Percentiles rank a stretch among this genome's conserved stretches.
Conservation (phyloP, 2,888 invertebrate species). For the Strigamia transsilvanica region DNA sequence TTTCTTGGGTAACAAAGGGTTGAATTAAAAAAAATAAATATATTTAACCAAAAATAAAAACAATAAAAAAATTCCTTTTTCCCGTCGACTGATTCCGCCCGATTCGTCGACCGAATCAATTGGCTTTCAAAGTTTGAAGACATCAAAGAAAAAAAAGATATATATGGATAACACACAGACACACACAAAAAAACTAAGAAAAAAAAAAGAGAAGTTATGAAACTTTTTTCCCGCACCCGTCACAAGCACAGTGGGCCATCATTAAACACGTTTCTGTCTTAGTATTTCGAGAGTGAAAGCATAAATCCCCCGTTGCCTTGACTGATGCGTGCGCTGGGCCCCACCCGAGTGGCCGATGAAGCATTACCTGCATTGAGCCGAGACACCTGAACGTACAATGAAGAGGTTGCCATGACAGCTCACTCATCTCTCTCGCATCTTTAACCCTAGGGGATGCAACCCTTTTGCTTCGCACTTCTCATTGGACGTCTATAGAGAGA, state of each 20-base stretch:
- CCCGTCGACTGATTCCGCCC: slow-evolving; percentile 13
- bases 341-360: slow-evolving; percentile 44
- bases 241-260: slow-evolving; percentile 39
- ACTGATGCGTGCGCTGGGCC: slow-evolving; percentile 36
- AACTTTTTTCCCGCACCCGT: slow-evolving; percentile 11
- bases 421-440: slow-evolving; percentile 29
- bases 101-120: slow-evolving; percentile 4
- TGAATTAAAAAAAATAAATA: neutral
- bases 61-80: neutral
- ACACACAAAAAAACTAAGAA: neutral
- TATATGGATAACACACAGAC: neutral
- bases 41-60: neutral
- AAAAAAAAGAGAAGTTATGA: slow-evolving; percentile 14
- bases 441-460: slow-evolving; percentile 24
- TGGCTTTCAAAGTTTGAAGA: slow-evolving; percentile 13
- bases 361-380: slow-evolving; percentile 42
- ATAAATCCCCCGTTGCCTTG: slow-evolving; percentile 40
- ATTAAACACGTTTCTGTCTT: slow-evolving; percentile 44
- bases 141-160: neutral
- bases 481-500: slow-evolving; percentile 14
- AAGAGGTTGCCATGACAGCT: slow-evolving; percentile 44
- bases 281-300: slow-evolving; percentile 28
- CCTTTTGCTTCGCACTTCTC: slow-evolving; percentile 22
- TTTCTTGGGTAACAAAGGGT: neutral
- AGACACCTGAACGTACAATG: slow-evolving; percentile 38